Evolutionary conservation across 1,140 invertebrate species (phyloP), one percentile per base, ranked within the genome.

Genomic region (Daktulosphaira vitifoliae): DNA sequence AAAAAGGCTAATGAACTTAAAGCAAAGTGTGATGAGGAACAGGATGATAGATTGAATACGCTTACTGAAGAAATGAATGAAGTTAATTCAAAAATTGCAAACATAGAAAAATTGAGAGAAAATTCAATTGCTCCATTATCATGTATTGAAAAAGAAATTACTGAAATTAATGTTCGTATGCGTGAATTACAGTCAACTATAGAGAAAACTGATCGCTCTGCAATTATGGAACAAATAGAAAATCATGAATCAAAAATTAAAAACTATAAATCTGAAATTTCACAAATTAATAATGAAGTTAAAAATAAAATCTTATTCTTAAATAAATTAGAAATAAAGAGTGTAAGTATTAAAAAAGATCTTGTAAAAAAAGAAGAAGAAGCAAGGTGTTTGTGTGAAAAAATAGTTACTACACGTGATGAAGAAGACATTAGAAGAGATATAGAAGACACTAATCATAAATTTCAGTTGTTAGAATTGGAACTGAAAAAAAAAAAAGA

Each of bases 21-120:
- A 62, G 4, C 25, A 22, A 62, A 62, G 44, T 62, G 56, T 46
- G 56, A 48, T 25, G 56, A 62, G 29, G 56, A 62, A 62, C n/a
- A 48, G 29, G 56, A 62, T 33, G 56, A 62, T 11, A 62, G 56
- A 62, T 13, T 62, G 5, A 9, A 23, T 18, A 48, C 25, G 13
- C 25, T 62, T 22, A 33, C 25, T 7, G 25, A 62, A 2, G 56
- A 62, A 48, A 48, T 62, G 8, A 62, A 33, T 46, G 56, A 48
- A 6, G 26, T 62, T 7, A 22, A 62, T 62, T 22, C 26, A 3
- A 62, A 48, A 62, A 62, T 62, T 18, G 25, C 16, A 9, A 33
- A 62, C 26, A 4, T 9, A 0, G 18, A 6, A 22, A 29, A 46
- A 48, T 33, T 22, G 20, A 48, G 20, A 62, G 56, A 62, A 20